phyloP scores from a whole-genome alignment of 2,888 invertebrate genomes.

The Spilarctia lutea region DNA sequence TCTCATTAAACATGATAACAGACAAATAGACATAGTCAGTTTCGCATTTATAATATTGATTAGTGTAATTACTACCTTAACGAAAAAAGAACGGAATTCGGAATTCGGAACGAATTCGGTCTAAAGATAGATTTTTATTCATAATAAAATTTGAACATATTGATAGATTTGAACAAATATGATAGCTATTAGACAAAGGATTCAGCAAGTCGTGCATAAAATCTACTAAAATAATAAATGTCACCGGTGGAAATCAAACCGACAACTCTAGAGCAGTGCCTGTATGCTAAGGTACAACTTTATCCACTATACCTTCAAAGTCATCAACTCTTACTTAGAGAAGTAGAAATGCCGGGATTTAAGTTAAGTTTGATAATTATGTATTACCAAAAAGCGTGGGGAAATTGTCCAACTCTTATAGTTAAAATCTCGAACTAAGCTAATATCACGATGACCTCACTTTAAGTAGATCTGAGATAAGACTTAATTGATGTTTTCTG shows the following conservation, averaged over 20 bases:
- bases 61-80: too few species aligned
- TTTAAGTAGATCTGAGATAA: not conserved
- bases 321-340: not conserved
- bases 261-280: not conserved
- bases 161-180: not conserved
- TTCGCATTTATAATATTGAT: too few species aligned
- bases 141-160: not conserved
- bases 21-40: too few species aligned
- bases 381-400: not conserved
- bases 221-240: not conserved
- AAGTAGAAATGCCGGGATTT: not conserved
- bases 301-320: not conserved
- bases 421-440: not conserved
- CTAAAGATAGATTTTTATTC: not conserved
- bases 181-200: too few species aligned
- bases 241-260: not conserved
- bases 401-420: not conserved
- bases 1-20: too few species aligned
- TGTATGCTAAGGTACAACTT: too few species aligned
- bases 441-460: not conserved
- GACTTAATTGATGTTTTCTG: constrained; percentile 12
- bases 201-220: too few species aligned
- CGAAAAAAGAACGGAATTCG: too few species aligned
- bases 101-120: too few species aligned
- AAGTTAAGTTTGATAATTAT: not conserved